phyloP scores from a whole-genome alignment of 2,113 vertebrate species.

The Paedocypris sp. region DNA sequence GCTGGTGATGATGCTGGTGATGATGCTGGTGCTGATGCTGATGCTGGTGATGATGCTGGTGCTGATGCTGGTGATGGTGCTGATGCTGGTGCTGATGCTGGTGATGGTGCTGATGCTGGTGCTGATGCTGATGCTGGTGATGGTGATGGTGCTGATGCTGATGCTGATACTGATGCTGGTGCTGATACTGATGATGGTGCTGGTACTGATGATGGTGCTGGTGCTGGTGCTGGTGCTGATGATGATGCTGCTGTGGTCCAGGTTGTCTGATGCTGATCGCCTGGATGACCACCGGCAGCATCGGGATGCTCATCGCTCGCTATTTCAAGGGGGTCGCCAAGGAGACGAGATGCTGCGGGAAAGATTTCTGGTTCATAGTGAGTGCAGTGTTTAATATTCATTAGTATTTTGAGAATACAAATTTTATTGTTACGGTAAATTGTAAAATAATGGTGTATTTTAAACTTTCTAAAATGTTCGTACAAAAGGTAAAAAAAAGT shows the following conservation, averaged over 20 bases:
- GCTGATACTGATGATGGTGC: slow-evolving; percentile 41
- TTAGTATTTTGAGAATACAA: no score
- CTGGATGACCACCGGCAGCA: slow-evolving; percentile 63
- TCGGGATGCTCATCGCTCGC: slow-evolving; percentile 65
- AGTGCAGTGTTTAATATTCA: slow-evolving; percentile 8
- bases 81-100: slow-evolving; percentile 60
- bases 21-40: slow-evolving; percentile 62
- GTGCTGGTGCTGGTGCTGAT: slow-evolving; percentile 55
- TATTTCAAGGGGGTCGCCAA: slow-evolving; percentile 46
- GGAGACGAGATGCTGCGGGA: slow-evolving; percentile 37
- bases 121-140: slow-evolving; percentile 67
- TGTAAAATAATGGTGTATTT: no score
- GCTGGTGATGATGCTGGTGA: neutral
- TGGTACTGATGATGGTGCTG: slow-evolving; percentile 51
- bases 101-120: neutral
- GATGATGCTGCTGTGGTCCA: slow-evolving; percentile 29
- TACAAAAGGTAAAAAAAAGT: no score
- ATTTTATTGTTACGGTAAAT: no score
- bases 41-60: slow-evolving; percentile 22
- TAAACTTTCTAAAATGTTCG: no score
- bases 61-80: slow-evolving; percentile 50
- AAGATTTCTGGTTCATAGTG: slow-evolving; percentile 67
- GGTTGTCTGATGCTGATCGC: slow-evolving; percentile 65
- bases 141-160: neutral
- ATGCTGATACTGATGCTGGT: slow-evolving; percentile 59